Conservation (phyloP, 2,113 vertebrate genomes). For the Fukomys damarensis region DNA sequence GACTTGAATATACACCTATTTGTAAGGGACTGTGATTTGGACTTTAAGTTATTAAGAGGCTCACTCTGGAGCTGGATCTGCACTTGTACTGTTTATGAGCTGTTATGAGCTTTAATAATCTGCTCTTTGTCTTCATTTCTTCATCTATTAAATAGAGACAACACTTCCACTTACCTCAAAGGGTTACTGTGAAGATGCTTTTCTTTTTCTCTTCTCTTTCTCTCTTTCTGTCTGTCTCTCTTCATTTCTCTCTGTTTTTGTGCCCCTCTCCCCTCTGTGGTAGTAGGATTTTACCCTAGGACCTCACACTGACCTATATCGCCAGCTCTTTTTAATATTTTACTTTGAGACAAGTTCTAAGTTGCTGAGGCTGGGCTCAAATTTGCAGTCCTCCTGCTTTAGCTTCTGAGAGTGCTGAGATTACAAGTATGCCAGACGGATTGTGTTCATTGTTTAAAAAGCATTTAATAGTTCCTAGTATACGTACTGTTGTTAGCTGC, state of each 20-base stretch:
- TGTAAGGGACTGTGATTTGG: not conserved
- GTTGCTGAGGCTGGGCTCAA: not conserved
- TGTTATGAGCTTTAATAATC: not conserved
- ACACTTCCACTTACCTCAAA: not conserved
- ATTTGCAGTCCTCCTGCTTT: not conserved
- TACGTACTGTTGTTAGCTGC: not conserved
- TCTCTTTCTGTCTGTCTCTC: not conserved
- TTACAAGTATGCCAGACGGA: not conserved
- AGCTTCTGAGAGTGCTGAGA: not conserved
- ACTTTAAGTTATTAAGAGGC: conserved; percentile 23
- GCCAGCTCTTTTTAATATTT: not conserved
- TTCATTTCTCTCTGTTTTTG: not conserved
- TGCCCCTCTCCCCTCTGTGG: not conserved
- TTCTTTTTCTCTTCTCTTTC: too few relatives aligned
- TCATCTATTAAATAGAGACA: conserved; percentile 10
- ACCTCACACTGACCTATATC: not conserved
- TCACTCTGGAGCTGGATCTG: not conserved
- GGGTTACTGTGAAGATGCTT: not conserved
- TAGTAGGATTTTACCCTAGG: not conserved
- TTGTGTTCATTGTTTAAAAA: conserved; percentile 47
- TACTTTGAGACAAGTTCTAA: not conserved
- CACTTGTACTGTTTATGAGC: not conserved
- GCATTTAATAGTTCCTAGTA: not conserved
- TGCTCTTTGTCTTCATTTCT: conserved; percentile 23
- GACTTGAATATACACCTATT: not conserved